These are phyloP conservation scores for Prolemur simus DNA, from an alignment of 2,113 vertebrate genomes.

Conservation along the genomic window DNA sequence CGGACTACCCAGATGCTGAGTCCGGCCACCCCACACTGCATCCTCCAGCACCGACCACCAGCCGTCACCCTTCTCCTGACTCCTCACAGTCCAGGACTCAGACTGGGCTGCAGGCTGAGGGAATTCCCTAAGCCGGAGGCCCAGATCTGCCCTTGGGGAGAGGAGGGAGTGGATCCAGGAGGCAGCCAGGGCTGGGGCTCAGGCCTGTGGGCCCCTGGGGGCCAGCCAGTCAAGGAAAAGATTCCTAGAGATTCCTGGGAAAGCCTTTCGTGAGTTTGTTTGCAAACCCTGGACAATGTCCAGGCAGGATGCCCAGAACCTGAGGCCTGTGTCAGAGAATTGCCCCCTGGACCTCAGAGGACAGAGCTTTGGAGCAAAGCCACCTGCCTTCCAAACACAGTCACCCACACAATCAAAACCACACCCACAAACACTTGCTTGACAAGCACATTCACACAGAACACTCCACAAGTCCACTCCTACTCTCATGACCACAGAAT, in stretches of 20 bases:
- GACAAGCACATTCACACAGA: background rate
- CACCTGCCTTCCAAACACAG: background rate
- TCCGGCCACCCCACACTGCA: background rate
- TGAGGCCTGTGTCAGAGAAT: background rate
- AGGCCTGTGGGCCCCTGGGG: background rate
- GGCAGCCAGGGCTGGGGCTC: background rate
- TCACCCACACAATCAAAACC: background rate
- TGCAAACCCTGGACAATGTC: background rate
- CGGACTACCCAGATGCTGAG: background rate
- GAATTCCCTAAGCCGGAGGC: background rate
- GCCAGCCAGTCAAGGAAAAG: background rate
- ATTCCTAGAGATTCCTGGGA: background rate
- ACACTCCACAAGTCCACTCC: background rate
- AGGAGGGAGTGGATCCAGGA: background rate
- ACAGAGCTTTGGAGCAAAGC: background rate
- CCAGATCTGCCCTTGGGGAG: background rate
- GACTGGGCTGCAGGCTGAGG: background rate
- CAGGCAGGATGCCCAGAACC: background rate
- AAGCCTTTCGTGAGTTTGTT: background rate
- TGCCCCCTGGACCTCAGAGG: background rate
- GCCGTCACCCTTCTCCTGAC: background rate
- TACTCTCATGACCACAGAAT: background rate
- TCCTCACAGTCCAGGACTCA: background rate
- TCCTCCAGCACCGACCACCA: background rate
- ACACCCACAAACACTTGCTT: background rate